A percentile compares a stretch with the other conserved stretches of the same genome.
These are phyloP conservation scores for Wasmannia auropunctata DNA, from an alignment of 1,140 invertebrate species.

Conservation along the genomic window DNA sequence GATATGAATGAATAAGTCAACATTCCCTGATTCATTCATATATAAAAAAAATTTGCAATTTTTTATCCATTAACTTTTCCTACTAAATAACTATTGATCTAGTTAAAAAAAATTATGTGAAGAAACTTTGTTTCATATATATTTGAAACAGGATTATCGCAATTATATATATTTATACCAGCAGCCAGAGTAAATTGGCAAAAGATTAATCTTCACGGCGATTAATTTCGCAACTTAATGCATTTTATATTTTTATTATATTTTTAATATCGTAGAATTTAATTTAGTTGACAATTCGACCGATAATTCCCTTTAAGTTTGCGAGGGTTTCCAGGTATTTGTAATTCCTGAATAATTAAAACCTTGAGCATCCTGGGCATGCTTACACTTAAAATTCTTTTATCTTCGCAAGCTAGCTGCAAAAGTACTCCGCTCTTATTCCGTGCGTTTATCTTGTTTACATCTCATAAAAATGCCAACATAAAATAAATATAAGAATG, in stretches of 20 bases:
- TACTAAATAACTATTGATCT: background rate
- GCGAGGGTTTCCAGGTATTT: background rate
- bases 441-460: background rate
- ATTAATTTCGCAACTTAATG: background rate
- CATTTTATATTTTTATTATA: background rate
- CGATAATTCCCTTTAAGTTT: background rate
- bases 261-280: background rate
- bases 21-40: background rate
- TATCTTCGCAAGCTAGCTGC: background rate
- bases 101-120: background rate
- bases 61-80: background rate
- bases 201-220: slow-evolving; percentile 18
- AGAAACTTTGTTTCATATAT: background rate
- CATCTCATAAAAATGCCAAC: background rate
- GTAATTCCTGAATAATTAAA: background rate
- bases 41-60: background rate
- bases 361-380: too few species aligned
- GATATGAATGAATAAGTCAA: background rate
- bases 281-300: background rate
- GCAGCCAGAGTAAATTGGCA: slow-evolving; percentile 14
- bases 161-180: background rate
- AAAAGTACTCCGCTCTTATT: background rate
- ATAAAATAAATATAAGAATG: background rate
- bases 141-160: slow-evolving; percentile 3
- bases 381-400: background rate